Conservation (phyloP, 2,113 vertebrate species). For the Lota lota region DNA sequence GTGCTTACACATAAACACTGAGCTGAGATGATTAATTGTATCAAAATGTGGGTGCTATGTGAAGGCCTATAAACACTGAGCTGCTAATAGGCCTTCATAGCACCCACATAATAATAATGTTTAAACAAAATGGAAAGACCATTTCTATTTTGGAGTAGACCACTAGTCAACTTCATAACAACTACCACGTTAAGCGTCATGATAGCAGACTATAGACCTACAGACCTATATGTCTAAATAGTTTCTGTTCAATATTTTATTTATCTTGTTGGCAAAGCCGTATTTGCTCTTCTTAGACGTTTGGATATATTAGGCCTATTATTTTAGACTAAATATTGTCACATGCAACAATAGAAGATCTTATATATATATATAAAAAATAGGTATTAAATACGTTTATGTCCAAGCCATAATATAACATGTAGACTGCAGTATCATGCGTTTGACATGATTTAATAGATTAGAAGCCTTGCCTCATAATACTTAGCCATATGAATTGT, state of each 20-base stretch:
- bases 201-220: no score
- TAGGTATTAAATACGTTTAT: neutral
- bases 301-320: neutral
- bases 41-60: no score
- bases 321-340: neutral
- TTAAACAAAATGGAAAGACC: no score
- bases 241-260: neutral
- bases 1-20: no score
- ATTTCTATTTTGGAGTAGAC: no score
- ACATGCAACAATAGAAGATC: neutral
- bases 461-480: slow-evolving; percentile 50
- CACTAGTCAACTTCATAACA: no score
- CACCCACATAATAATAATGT: no score
- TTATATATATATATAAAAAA: neutral
- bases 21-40: no score
- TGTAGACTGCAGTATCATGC: slow-evolving; percentile 56
- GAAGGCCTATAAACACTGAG: no score
- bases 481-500: slow-evolving; percentile 64
- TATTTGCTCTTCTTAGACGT: neutral
- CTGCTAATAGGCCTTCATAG: no score
- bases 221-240: no score
- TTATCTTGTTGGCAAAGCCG: neutral
- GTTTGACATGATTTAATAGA: slow-evolving; percentile 60
- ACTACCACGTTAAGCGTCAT: no score
- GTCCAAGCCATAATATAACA: slow-evolving; percentile 2